Conservation (phyloP, 2,888 invertebrate species). For the Heliconius sara region DNA sequence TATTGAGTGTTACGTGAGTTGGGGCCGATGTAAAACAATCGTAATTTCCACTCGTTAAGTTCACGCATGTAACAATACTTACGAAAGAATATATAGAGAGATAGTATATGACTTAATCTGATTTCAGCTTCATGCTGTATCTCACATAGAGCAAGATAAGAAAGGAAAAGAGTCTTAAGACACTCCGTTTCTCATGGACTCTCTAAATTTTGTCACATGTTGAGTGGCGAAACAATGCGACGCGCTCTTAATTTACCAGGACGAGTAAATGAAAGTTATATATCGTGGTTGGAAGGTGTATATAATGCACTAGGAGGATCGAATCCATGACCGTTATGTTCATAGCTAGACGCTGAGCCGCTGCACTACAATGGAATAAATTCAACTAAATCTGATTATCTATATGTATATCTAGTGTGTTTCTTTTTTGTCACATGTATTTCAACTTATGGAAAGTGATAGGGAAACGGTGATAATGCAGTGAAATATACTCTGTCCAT, state of each 20-base stretch:
- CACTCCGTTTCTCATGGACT: background rate
- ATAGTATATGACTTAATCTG: background rate
- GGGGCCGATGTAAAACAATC: conserved; percentile 23
- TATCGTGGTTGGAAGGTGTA: too few relatives aligned
- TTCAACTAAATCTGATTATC: background rate
- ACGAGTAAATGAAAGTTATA: background rate
- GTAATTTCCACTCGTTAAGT: conserved; percentile 30
- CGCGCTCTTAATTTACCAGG: background rate
- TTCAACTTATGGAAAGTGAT: background rate
- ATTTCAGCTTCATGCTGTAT: background rate
- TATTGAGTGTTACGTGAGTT: conserved; percentile 9
- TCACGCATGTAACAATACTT: conserved; percentile 5
- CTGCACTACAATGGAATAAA: background rate
- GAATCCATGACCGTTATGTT: background rate
- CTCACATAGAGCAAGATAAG: background rate
- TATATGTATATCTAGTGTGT: background rate
- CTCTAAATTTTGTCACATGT: background rate
- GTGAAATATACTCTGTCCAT: background rate
- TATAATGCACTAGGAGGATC: background rate
- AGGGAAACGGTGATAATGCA: background rate
- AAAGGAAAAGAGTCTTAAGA: background rate
- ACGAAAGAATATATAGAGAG: background rate
- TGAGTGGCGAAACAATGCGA: background rate
- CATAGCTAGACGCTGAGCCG: background rate
- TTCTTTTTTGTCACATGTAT: background rate